Percentiles rank a stretch among this genome's conserved stretches.
phyloP scores from a whole-genome alignment of 2,113 vertebrate species.

The Odocoileus hemionus region DNA sequence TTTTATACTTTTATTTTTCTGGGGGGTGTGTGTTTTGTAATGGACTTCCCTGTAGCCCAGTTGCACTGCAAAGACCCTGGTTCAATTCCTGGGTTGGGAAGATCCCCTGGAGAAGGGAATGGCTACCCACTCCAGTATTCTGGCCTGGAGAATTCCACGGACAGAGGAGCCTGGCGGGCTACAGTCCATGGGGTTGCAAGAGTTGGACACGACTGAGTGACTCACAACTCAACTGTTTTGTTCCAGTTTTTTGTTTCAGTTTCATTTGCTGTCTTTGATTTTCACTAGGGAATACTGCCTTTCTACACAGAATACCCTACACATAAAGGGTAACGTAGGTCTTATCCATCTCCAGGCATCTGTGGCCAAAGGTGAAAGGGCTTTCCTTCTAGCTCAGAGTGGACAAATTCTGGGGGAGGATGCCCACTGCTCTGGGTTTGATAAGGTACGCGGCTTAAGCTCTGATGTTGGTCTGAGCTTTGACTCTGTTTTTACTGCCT shows the following conservation, averaged over 20 bases:
- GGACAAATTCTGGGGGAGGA: background rate
- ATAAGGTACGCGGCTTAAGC: background rate
- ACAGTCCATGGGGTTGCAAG: background rate
- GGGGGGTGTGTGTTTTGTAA: background rate
- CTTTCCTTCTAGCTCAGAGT: background rate
- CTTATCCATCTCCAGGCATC: background rate
- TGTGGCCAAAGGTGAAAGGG: background rate
- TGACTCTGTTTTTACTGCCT: background rate
- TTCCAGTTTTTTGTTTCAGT: background rate
- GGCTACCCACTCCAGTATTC: background rate
- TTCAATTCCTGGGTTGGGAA: accelerated
- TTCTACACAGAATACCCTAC: background rate
- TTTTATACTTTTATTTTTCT: background rate
- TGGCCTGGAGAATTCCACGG: background rate
- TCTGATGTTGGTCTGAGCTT: background rate
- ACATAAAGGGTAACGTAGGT: background rate
- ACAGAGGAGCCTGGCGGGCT: background rate
- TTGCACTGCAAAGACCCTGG: background rate
- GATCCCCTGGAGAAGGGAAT: background rate
- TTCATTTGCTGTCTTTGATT: background rate
- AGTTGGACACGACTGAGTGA: background rate
- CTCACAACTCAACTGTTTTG: background rate
- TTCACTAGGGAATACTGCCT: background rate
- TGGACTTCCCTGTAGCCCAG: background rate
- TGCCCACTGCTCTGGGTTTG: background rate